Evolutionary conservation across 2,113 vertebrate species (phyloP), one percentile per base, ranked within the genome.

Genomic region (Syngnathus floridae): DNA sequence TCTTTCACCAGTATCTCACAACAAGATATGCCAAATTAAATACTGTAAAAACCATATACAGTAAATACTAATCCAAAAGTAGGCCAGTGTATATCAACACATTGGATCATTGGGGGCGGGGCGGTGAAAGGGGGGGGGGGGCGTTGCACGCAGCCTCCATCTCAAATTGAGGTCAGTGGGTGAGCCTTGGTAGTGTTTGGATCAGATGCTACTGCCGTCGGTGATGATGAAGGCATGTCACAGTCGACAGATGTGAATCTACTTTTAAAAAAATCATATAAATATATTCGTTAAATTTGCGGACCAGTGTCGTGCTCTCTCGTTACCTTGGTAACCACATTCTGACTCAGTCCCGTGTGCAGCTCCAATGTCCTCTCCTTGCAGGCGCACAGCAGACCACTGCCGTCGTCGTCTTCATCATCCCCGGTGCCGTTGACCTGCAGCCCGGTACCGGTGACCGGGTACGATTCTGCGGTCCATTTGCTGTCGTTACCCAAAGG

Each of bases 291-390:
- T 6, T 26, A 6, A 51, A 60, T 59, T 41, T 37, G n/a, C 22
- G 58, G 74, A 4, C 70, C 70, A 66, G 58, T 67, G 64, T 64
- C 64, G 41, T 11, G 62, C 74, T 73, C 81, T 19, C 65, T 76
- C 52, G 90, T 94, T 90, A 99, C 96, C 96, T 97, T 95, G 90
- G 94, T 98, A 72, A 99, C 95, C 69, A 99, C 94, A 84, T 99
- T 99, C 77, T 95, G 93, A 65, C 92, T 89, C 17, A 99, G 95
- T 84, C 95, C 96, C 4, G 94, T 92, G 62, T 91, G 86, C 86
- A 98, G 93, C 76, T 92, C 91, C 52, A 97, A 93, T 70, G 88
- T 89, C 93, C 93, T 91, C 76, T 92, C 92, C 69, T 84, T 86
- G 80, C 96, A 98, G 68, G 87, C 80, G 68, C 96, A 99, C 64